phyloP scores from a whole-genome alignment of 2,113 vertebrate species.

The Puffinus mauretanicus region DNA sequence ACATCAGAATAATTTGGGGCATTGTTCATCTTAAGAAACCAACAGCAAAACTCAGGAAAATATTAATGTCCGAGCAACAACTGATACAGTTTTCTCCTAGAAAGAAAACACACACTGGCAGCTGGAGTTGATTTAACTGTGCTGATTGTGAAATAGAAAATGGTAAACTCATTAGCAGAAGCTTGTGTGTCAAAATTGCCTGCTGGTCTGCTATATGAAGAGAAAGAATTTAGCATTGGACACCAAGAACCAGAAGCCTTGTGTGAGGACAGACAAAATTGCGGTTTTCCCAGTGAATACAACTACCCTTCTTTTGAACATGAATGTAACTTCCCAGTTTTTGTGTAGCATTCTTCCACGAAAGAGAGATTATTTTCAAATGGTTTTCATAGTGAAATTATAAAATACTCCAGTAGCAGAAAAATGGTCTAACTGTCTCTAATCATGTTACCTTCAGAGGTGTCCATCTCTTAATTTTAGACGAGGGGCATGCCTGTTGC shows the following conservation, averaged over 20 bases:
- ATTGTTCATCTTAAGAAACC: background rate
- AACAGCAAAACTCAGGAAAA: background rate
- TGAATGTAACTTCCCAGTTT: background rate
- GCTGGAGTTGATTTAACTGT: background rate
- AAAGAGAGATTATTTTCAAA: background rate
- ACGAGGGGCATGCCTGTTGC: background rate
- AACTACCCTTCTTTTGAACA: fast-evolving
- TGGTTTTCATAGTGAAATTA: background rate
- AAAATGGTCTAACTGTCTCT: background rate
- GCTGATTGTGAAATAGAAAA: background rate
- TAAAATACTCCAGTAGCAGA: background rate
- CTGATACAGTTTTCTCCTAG: background rate
- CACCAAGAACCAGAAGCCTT: background rate
- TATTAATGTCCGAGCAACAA: background rate
- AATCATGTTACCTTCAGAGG: background rate
- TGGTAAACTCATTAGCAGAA: background rate
- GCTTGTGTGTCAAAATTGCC: background rate
- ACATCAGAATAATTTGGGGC: background rate
- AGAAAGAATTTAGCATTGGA: background rate
- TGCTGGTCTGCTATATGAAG: background rate
- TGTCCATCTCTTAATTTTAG: background rate
- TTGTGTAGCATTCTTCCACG: background rate
- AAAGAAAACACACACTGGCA: background rate
- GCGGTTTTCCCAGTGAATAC: background rate
- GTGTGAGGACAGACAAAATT: background rate